Conservation (phyloP, 2,797 vertebrate genomes). For the Acipenser ruthenus region DNA sequence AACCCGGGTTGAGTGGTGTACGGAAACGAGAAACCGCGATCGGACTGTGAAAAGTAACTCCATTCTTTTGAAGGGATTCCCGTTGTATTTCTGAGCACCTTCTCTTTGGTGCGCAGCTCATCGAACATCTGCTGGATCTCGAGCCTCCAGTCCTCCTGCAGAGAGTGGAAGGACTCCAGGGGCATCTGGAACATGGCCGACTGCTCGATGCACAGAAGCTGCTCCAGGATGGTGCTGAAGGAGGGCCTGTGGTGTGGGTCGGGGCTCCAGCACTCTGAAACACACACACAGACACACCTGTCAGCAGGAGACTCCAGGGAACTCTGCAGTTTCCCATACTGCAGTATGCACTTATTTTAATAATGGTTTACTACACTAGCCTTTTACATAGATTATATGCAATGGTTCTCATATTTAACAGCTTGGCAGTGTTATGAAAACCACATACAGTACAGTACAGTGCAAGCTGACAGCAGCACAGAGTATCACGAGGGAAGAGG, state of each 20-base stretch:
- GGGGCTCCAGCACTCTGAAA: constrained; percentile 78
- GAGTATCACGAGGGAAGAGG: too few relatives aligned
- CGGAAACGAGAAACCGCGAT: rapidly evolving
- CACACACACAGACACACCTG: background rate
- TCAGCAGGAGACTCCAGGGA: too few relatives aligned
- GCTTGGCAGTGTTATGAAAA: too few relatives aligned
- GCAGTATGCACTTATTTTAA: too few relatives aligned
- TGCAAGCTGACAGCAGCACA: too few relatives aligned
- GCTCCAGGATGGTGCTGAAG: constrained; percentile 68
- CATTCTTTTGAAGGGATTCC: background rate
- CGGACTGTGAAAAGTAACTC: background rate
- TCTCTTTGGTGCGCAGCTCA: constrained; percentile 83
- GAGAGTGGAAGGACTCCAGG: constrained; percentile 81
- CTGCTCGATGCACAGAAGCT: constrained; percentile 73
- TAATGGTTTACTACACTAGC: too few relatives aligned
- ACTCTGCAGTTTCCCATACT: too few relatives aligned
- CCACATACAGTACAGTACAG: too few relatives aligned
- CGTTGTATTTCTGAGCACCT: constrained; percentile 48
- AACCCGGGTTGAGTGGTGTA: too few relatives aligned
- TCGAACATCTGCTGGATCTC: constrained; percentile 90
- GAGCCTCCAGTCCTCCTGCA: constrained; percentile 86
- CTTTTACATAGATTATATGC: too few relatives aligned
- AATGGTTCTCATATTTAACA: too few relatives aligned
- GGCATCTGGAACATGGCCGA: constrained; percentile 88
- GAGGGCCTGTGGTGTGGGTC: constrained; percentile 72